Percentiles rank a stretch among this genome's conserved stretches.
Conservation (phyloP, 1,140 invertebrate species). For the Drosophila elegans region DNA sequence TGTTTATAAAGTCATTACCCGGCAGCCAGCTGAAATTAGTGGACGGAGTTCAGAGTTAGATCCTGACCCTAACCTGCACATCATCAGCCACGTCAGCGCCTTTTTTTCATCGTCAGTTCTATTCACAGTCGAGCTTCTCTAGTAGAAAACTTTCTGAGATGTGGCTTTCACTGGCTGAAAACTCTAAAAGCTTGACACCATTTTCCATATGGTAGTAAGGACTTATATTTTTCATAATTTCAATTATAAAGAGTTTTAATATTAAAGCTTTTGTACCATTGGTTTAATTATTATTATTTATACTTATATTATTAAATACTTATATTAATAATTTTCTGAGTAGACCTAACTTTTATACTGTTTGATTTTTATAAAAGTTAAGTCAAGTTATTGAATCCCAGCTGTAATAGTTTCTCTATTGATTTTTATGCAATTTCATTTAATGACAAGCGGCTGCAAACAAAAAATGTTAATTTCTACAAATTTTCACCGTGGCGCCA, state of each 20-base stretch:
- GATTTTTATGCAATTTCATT: constrained; percentile 83
- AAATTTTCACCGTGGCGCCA: constrained; percentile 79
- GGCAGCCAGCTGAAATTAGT: constrained; percentile 11
- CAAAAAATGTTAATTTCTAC: constrained; percentile 81
- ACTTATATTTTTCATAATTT: too few species aligned
- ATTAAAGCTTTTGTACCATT: too few species aligned
- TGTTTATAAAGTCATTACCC: constrained; percentile 76
- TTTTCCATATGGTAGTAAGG: too few species aligned
- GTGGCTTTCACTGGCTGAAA: too few species aligned
- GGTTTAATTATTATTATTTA: too few species aligned
- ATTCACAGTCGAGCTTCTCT: background rate
- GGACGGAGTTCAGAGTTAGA: constrained; percentile 14
- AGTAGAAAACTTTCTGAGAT: background rate
- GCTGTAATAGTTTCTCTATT: constrained; percentile 50
- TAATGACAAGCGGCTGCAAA: constrained; percentile 60
- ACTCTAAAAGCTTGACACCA: too few species aligned
- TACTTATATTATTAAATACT: too few species aligned
- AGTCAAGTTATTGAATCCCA: background rate
- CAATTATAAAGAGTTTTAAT: too few species aligned
- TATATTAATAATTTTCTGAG: too few species aligned
- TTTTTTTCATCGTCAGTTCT: constrained; percentile 28
- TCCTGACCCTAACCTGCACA: constrained; percentile 26
- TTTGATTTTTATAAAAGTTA: too few species aligned
- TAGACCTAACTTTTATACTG: too few species aligned
- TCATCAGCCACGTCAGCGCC: constrained; percentile 38